Evolutionary conservation across 2,888 invertebrate species (phyloP).

Genomic region (Leptogaster cylindrica): DNA sequence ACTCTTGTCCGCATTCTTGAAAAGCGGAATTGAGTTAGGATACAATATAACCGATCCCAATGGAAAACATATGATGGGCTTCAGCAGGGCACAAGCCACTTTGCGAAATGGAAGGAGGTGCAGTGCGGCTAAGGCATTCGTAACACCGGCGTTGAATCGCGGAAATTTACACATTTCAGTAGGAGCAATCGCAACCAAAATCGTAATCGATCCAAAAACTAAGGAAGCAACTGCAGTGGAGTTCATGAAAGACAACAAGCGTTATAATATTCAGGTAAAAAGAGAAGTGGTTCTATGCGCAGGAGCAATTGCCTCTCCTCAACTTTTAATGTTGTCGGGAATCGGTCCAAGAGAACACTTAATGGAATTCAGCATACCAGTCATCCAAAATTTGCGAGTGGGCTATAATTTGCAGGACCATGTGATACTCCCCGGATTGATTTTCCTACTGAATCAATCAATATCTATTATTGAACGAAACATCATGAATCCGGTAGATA

Average conservation of each 20-base stretch:
- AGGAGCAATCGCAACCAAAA: slow-evolving; percentile 71
- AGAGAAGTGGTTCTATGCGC: slow-evolving; percentile 82
- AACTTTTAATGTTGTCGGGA: slow-evolving; percentile 85
- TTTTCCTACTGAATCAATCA: slow-evolving; percentile 74
- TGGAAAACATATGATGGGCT: slow-evolving; percentile 69
- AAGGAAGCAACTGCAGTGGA: slow-evolving; percentile 73
- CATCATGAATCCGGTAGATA: slow-evolving; percentile 65
- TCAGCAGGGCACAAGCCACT: slow-evolving; percentile 75
- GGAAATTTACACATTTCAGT: slow-evolving; percentile 75
- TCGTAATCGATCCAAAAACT: slow-evolving; percentile 69
- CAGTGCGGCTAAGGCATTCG: slow-evolving; percentile 80
- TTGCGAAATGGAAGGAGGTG: slow-evolving; percentile 75
- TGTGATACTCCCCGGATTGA: slow-evolving; percentile 73
- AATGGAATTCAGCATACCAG: slow-evolving; percentile 66
- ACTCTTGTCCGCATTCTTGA: slow-evolving; percentile 69
- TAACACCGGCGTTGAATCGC: slow-evolving; percentile 70
- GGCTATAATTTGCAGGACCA: slow-evolving; percentile 86
- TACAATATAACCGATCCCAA: slow-evolving; percentile 76
- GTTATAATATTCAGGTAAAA: slow-evolving; percentile 65
- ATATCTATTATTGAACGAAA: slow-evolving; percentile 70
- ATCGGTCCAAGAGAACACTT: slow-evolving; percentile 74
- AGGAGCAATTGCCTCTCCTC: slow-evolving; percentile 84
- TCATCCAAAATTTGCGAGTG: slow-evolving; percentile 74
- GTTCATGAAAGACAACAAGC: slow-evolving; percentile 68
- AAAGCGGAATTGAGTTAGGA: slow-evolving; percentile 73